phyloP scores from a whole-genome alignment of 2,113 vertebrate genomes.

The Hipposideros armiger region DNA sequence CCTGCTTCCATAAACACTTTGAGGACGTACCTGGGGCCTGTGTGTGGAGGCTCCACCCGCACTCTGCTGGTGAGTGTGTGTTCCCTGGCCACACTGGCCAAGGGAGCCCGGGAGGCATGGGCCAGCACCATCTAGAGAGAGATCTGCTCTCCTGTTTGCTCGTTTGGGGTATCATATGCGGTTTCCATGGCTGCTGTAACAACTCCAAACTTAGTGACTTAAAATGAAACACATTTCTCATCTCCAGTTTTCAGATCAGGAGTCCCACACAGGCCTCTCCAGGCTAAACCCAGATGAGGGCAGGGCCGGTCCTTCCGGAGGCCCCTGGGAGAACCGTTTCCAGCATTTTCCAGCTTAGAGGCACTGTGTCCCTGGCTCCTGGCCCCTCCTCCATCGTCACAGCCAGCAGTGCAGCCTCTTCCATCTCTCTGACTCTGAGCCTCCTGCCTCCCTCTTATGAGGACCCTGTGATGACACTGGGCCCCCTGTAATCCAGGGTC shows the following conservation, averaged over 20 bases:
- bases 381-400: neutral
- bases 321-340: accelerated
- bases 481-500: neutral
- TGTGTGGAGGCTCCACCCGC: neutral
- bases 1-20: neutral
- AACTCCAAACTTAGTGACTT: neutral
- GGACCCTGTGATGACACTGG: neutral
- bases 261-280: too few species aligned
- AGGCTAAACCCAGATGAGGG: neutral
- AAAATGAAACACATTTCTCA: neutral
- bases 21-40: neutral
- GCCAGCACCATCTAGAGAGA: neutral
- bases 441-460: neutral
- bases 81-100: neutral
- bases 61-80: neutral
- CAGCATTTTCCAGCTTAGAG: neutral
- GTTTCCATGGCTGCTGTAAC: neutral
- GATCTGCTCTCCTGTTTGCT: neutral
- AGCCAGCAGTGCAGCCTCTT: accelerated
- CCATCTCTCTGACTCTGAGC: neutral
- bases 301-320: neutral
- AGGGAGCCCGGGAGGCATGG: neutral
- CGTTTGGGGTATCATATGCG: neutral
- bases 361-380: accelerated
- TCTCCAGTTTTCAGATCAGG: neutral